phyloP scores from a whole-genome alignment of 2,797 vertebrate genomes.

The Squalus acanthias region DNA sequence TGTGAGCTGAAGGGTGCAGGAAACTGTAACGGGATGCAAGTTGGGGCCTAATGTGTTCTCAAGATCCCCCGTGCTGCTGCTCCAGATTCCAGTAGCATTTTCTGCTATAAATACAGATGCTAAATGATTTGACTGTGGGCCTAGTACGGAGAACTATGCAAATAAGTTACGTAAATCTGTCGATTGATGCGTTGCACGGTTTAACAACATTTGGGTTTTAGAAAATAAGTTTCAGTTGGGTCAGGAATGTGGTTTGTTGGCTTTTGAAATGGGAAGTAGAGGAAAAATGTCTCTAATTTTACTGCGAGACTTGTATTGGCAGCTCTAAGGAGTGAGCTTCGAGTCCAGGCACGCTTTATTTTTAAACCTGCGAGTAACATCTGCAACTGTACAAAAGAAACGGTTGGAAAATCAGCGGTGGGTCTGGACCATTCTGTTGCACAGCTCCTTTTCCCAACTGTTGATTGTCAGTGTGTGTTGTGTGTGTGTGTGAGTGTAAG shows the following conservation, averaged over 20 bases:
- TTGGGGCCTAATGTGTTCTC: background rate
- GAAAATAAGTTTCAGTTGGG: background rate
- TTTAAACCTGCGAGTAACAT: background rate
- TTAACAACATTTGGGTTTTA: background rate
- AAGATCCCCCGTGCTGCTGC: background rate
- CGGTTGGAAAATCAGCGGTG: background rate
- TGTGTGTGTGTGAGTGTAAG: background rate
- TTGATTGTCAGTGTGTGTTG: background rate
- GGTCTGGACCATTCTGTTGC: background rate
- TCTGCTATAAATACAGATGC: background rate
- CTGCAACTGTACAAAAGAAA: background rate
- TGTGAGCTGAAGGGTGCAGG: background rate
- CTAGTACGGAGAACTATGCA: background rate
- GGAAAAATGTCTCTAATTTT: background rate
- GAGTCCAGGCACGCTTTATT: background rate
- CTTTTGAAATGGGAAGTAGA: background rate
- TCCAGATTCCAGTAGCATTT: background rate
- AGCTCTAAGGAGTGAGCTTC: background rate
- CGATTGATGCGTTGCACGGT: background rate
- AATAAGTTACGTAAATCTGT: background rate
- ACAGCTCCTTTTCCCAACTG: background rate
- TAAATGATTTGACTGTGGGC: background rate
- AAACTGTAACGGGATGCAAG: background rate
- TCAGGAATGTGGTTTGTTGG: background rate
- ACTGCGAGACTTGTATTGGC: background rate